Conservation (phyloP, 1,140 invertebrate species). For the Ceratitis capitata region DNA sequence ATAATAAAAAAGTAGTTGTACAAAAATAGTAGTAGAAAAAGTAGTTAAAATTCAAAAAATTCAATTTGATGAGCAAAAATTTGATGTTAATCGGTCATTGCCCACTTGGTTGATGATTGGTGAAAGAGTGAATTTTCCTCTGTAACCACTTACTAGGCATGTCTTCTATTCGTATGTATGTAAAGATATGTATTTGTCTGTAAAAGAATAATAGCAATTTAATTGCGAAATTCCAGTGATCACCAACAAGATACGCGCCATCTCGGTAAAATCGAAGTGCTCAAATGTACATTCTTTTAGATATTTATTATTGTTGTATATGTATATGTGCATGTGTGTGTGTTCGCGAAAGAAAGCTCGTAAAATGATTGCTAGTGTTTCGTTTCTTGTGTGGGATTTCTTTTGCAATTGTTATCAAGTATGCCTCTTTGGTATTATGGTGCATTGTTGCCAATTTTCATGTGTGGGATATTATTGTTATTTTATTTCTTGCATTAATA, state of each 20-base stretch:
- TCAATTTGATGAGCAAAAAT: background rate
- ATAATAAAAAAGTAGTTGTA: background rate
- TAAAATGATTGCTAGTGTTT: background rate
- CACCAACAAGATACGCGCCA: background rate
- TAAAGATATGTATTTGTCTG: background rate
- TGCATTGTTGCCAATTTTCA: background rate
- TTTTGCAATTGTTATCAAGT: background rate
- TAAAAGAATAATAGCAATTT: conserved; percentile 3
- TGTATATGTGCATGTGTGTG: background rate
- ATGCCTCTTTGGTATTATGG: background rate
- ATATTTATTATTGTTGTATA: no score
- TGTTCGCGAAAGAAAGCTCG: background rate
- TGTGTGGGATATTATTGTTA: background rate
- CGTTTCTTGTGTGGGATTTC: background rate
- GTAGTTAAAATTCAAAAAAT: background rate
- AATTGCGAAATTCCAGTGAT: conserved; percentile 3
- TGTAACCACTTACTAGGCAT: background rate
- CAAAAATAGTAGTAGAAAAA: background rate
- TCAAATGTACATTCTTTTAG: background rate
- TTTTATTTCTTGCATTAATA: background rate
- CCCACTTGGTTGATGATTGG: background rate
- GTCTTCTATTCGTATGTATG: background rate
- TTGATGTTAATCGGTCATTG: background rate
- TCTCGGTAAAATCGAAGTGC: background rate
- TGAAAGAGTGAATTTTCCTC: background rate